Percentiles rank a stretch among this genome's conserved stretches.
phyloP scores from a whole-genome alignment of 1,140 invertebrate species.

The Plectrocnemia conspersa region DNA sequence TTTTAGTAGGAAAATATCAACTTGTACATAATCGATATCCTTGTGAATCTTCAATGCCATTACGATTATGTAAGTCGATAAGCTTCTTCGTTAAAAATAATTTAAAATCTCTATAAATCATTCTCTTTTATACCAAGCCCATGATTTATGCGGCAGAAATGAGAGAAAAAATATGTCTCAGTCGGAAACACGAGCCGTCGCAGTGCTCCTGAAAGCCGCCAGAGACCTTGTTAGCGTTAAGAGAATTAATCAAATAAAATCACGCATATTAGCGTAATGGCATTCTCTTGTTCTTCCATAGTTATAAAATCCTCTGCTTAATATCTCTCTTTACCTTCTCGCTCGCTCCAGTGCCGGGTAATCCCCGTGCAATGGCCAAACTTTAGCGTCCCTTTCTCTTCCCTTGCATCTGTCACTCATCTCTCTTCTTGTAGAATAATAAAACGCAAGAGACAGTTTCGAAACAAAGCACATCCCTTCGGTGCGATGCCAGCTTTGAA shows the following conservation, averaged over 20 bases:
- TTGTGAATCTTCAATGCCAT: too few relatives aligned
- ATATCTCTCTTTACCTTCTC: neutral
- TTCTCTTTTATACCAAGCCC: too few relatives aligned
- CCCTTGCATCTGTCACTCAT: neutral
- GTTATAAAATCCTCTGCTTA: slow-evolving; percentile 7
- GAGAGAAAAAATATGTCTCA: too few relatives aligned
- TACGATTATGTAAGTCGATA: too few relatives aligned
- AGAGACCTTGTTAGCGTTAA: slow-evolving; percentile 12
- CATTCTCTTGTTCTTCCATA: slow-evolving; percentile 23
- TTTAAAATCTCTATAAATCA: too few relatives aligned
- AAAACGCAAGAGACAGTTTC: neutral
- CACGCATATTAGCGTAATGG: slow-evolving; percentile 26
- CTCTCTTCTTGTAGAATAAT: neutral
- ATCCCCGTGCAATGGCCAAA: neutral
- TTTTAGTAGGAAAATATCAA: too few relatives aligned
- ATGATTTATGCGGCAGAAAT: too few relatives aligned
- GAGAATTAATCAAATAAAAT: slow-evolving; percentile 29
- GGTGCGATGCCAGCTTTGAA: too few relatives aligned
- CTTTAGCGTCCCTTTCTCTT: neutral
- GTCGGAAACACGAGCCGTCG: too few relatives aligned
- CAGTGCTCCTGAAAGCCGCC: neutral
- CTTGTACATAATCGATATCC: too few relatives aligned
- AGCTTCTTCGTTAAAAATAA: too few relatives aligned
- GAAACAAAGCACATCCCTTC: neutral
- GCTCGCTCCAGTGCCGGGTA: neutral